Base-by-base conservation (phyloP, 2,888 invertebrate genomes). In the Phragmatobia fuliginosa region DNA sequence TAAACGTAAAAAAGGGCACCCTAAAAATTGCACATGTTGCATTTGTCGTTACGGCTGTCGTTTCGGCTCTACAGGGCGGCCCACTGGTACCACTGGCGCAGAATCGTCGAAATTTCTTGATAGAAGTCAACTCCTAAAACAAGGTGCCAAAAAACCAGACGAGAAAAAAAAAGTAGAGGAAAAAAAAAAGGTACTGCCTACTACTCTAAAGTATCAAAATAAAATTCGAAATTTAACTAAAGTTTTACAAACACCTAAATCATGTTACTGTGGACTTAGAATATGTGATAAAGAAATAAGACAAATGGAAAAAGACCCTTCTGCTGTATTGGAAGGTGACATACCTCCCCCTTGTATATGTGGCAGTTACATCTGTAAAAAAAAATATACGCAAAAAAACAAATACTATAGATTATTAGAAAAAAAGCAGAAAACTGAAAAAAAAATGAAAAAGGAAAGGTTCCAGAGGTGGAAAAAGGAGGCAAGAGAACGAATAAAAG, bases 331-430 rank as follows among this genome's bases (percentile, higher is more conserved):
- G 68, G 33, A 16, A 32, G 14, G 49, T 56, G 56, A 56, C 5
- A 33, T 49, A 65, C 64, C 64, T 33, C 68, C 60, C 10, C 72
- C 61, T 62, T 79, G 76, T 67, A 6, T 77, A 60, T 79, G 78
- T 64, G 78, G 78, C n/a, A 74, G 62, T 58, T 3, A 25, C 18
- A 25, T 74, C 38, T 79, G 79, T 74, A 60, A 11, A 32, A 18
- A 60, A 33, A 36, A 63, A 70, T 18, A 72, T 33, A 16, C 10
- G 28, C 8, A 49, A 62, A 32, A 60, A 66, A 18, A 25, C 38
- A 25, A 33, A 38, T 65, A 65, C 56, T 65, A 52, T n/a, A 25
- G 18, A 36, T 16, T 58, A 16, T 16, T 25, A 28, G 56, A 52
- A 56, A 52, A 31, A 33, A 31, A 16, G 36, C 25, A 14, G 5